These are phyloP conservation scores for Tautogolabrus adspersus DNA, from an alignment of 2,113 vertebrate genomes.

Conservation along the genomic window DNA sequence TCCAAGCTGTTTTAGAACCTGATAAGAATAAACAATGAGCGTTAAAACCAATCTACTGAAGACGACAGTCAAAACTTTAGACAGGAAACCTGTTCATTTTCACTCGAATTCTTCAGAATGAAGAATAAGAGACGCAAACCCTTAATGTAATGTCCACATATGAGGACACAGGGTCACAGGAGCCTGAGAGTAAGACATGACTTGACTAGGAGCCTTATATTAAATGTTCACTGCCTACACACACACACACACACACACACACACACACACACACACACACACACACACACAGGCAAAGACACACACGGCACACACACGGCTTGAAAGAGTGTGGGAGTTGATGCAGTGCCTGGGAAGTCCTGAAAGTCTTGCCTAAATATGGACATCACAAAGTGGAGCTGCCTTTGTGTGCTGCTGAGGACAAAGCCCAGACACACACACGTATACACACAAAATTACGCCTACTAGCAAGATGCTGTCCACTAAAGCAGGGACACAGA, in stretches of 20 bases:
- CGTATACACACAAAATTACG: slow-evolving; percentile 28
- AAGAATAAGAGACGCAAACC: background rate
- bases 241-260: slow-evolving; percentile 7
- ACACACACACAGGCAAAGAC: slow-evolving; percentile 1
- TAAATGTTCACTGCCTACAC: slow-evolving; percentile 10
- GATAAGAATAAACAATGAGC: too few species aligned
- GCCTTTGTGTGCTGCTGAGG: slow-evolving; percentile 49
- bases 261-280: slow-evolving; percentile 9
- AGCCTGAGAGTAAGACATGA: too few species aligned
- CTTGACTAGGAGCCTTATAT: slow-evolving; percentile 9
- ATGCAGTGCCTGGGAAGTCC: slow-evolving; percentile 63
- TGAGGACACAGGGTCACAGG: background rate
- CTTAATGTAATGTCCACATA: background rate
- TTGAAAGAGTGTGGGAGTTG: slow-evolving; percentile 26
- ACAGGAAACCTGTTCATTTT: too few species aligned
- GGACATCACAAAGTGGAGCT: slow-evolving; percentile 69
- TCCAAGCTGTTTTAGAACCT: too few species aligned
- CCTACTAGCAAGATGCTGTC: slow-evolving; percentile 38
- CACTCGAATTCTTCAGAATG: too few species aligned
- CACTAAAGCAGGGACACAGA: slow-evolving; percentile 39
- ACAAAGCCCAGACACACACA: slow-evolving; percentile 50
- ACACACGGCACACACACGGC: background rate
- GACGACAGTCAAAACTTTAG: too few species aligned
- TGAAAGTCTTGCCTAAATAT: slow-evolving; percentile 82
- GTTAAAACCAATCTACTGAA: too few species aligned